Evolutionary conservation across 2,113 vertebrate species (phyloP).

Genomic region (Myiozetetes cayanensis): DNA sequence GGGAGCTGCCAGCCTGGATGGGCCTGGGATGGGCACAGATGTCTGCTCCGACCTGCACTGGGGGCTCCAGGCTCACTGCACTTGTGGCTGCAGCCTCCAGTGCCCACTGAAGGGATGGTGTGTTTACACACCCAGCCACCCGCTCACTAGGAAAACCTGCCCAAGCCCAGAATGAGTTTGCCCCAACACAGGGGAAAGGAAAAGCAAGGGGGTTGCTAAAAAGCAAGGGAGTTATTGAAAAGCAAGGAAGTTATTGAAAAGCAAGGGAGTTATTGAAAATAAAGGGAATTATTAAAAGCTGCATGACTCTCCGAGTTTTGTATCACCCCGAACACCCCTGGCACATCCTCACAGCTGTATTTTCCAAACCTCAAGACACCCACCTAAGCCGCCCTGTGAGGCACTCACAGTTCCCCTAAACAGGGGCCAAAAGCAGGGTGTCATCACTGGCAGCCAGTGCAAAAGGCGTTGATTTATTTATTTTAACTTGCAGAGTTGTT

Average conservation of each 20-base stretch:
- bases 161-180: background rate
- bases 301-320: background rate
- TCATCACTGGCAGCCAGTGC: background rate
- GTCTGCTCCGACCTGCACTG: conserved; percentile 55
- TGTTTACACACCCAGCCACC: background rate
- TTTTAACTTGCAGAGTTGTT: background rate
- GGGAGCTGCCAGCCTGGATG: conserved; percentile 52
- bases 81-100: conserved; percentile 46
- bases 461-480: background rate
- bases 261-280: background rate
- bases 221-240: background rate
- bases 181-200: background rate
- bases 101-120: background rate
- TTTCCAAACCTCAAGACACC: background rate
- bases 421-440: background rate
- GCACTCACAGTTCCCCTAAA: background rate
- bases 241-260: background rate
- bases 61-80: conserved; percentile 38
- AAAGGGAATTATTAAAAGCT: background rate
- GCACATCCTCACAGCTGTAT: background rate
- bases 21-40: conserved; percentile 66
- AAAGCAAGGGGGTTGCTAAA: background rate
- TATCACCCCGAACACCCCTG: background rate
- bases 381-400: background rate
- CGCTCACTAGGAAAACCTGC: background rate